Conservation (phyloP, 2,113 vertebrate species). For the Macquaria australasica region DNA sequence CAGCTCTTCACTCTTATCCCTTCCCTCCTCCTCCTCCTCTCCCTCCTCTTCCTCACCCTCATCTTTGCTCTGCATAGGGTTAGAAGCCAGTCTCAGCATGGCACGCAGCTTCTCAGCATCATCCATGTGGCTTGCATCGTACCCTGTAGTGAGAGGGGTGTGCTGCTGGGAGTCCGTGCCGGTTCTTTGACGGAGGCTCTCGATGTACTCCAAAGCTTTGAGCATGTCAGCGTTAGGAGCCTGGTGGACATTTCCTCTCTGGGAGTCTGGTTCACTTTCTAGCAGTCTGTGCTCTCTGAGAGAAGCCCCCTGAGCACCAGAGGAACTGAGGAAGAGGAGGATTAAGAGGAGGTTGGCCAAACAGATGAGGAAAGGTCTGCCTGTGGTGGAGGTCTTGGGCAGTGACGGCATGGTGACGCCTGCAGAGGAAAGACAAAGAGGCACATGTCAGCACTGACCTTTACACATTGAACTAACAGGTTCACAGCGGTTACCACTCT, state of each 20-base stretch:
- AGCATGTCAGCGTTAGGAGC: conserved; percentile 91
- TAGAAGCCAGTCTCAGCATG: conserved; percentile 83
- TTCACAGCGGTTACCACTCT: conserved; percentile 15
- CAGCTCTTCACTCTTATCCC: conserved; percentile 89
- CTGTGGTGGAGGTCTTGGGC: conserved; percentile 71
- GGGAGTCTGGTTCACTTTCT: conserved; percentile 84
- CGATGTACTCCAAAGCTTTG: conserved; percentile 94
- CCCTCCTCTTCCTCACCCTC: conserved; percentile 62
- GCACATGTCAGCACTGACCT: conserved; percentile 65
- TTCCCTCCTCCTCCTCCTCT: conserved; percentile 69
- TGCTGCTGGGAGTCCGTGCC: conserved; percentile 64
- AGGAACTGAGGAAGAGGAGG: conserved; percentile 81
- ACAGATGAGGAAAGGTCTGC: conserved; percentile 77
- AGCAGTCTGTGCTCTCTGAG: conserved; percentile 89
- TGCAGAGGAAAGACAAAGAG: conserved; percentile 77
- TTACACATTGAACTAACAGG: conserved; percentile 44
- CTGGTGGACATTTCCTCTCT: conserved; percentile 80
- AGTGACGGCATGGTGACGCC: conserved; percentile 86
- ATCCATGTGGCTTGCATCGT: conserved; percentile 58
- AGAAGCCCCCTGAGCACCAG: conserved; percentile 84
- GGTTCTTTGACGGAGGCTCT: conserved; percentile 90
- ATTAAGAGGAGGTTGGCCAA: conserved; percentile 81
- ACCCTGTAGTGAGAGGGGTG: conserved; percentile 74
- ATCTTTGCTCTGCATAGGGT: conserved; percentile 76
- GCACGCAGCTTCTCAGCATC: conserved; percentile 74